Conservation (phyloP, 1,140 invertebrate genomes). For the Lutraria rhynchaena region DNA sequence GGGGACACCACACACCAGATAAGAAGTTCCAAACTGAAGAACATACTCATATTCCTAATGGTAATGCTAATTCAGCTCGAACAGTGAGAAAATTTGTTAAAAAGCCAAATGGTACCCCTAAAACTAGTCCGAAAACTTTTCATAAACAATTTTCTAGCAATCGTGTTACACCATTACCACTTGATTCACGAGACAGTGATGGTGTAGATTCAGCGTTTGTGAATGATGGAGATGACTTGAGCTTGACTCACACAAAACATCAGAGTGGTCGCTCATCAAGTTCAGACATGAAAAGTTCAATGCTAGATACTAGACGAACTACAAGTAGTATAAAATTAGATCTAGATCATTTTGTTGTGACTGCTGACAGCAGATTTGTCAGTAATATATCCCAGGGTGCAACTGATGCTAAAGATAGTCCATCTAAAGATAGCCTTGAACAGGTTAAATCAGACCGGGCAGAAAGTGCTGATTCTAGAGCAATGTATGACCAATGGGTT, state of each 20-base stretch:
- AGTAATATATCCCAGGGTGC: conserved; percentile 34
- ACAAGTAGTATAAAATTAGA: conserved; percentile 32
- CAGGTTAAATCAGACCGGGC: neutral
- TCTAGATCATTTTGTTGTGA: conserved; percentile 28
- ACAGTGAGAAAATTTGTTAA: conserved; percentile 66
- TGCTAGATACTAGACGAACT: conserved; percentile 30
- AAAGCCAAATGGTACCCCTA: conserved; percentile 67
- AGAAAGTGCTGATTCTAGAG: conserved; percentile 46
- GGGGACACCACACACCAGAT: conserved; percentile 20
- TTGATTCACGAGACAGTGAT: conserved; percentile 12
- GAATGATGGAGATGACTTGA: conserved; percentile 2
- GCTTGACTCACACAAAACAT: conserved; percentile 22
- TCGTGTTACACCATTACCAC: conserved; percentile 49
- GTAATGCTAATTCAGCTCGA: conserved; percentile 57
- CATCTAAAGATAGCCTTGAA: neutral
- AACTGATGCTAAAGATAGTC: neutral
- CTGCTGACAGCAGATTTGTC: conserved; percentile 41
- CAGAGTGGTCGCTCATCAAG: conserved; percentile 2
- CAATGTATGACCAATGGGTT: conserved; percentile 53
- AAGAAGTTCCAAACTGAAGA: conserved; percentile 22
- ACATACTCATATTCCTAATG: conserved; percentile 54
- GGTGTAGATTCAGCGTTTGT: conserved; percentile 18
- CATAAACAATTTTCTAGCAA: conserved; percentile 55
- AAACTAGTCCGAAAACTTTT: conserved; percentile 62
- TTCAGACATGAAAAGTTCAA: neutral